Conservation (phyloP, 1,140 invertebrate genomes). For the Meloidogyne floridensis region DNA sequence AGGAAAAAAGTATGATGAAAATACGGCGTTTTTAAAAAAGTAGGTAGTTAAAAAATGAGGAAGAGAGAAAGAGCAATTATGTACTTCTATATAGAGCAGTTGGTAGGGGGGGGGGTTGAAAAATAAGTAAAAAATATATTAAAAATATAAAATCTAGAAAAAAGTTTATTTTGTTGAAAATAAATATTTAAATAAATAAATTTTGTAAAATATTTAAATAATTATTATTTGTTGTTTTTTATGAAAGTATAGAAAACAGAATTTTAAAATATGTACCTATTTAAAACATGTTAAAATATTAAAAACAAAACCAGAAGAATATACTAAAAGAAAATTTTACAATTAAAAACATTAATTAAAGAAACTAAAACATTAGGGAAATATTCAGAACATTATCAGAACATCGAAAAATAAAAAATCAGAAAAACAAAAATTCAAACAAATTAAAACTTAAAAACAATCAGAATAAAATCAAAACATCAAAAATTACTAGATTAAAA, state of each 20-base stretch:
- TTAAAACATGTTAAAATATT: no score
- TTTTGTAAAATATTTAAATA: no score
- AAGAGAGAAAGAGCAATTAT: background rate
- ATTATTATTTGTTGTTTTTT: no score
- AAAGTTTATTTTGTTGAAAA: background rate
- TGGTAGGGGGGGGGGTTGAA: background rate
- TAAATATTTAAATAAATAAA: background rate
- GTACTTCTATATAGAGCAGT: slow-evolving; percentile 8
- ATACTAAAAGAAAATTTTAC: no score
- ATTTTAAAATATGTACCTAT: no score
- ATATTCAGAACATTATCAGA: background rate
- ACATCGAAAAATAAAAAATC: background rate
- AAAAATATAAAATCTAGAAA: background rate
- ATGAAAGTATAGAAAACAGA: no score
- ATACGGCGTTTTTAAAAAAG: slow-evolving; percentile 1
- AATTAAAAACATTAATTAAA: no score
- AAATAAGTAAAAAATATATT: background rate
- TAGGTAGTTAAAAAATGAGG: background rate
- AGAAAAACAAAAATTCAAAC: background rate
- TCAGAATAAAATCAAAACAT: no score
- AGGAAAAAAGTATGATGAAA: background rate
- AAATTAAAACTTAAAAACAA: no score
- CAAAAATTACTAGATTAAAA: no score
- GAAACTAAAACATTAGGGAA: no score
- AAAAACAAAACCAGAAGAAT: no score